A percentile compares a stretch with the other conserved stretches of the same genome.
Evolutionary conservation across 2,797 vertebrate species (phyloP).

Genomic region (Discoglossus pictus): DNA sequence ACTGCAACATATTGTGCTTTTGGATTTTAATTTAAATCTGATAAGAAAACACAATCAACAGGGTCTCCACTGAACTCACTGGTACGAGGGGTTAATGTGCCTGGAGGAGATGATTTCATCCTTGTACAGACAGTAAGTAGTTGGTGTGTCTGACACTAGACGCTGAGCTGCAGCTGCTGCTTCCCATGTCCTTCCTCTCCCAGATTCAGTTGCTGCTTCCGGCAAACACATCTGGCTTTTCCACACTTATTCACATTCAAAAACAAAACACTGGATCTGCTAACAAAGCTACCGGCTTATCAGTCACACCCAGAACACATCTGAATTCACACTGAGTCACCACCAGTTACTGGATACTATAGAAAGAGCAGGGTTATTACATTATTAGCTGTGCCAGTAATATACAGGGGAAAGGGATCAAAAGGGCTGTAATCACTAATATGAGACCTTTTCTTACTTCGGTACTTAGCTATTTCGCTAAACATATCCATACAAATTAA

Average conservation of each 20-base stretch:
- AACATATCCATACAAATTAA: no score
- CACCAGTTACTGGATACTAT: no score
- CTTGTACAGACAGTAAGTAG: not conserved
- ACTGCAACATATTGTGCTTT: no score
- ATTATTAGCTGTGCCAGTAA: no score
- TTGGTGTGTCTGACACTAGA: not conserved
- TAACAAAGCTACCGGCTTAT: conserved; percentile 2
- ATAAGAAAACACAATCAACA: no score
- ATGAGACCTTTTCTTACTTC: no score
- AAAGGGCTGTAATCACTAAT: no score
- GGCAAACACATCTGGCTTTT: conserved; percentile 23
- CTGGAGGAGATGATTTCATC: not conserved
- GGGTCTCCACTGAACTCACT: not conserved
- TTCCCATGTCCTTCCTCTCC: conserved; percentile 25
- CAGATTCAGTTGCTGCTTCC: conserved; percentile 17
- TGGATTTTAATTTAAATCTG: no score
- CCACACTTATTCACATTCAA: not conserved
- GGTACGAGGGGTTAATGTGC: conserved; percentile 18
- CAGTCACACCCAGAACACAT: not conserved
- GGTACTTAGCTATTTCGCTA: no score
- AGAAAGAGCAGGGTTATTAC: no score
- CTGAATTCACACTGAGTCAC: not conserved
- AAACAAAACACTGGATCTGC: not conserved
- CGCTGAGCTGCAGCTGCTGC: conserved; percentile 19
- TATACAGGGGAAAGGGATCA: no score